phyloP scores from a whole-genome alignment of 2,797 vertebrate genomes.

The Staurois parvus region DNA sequence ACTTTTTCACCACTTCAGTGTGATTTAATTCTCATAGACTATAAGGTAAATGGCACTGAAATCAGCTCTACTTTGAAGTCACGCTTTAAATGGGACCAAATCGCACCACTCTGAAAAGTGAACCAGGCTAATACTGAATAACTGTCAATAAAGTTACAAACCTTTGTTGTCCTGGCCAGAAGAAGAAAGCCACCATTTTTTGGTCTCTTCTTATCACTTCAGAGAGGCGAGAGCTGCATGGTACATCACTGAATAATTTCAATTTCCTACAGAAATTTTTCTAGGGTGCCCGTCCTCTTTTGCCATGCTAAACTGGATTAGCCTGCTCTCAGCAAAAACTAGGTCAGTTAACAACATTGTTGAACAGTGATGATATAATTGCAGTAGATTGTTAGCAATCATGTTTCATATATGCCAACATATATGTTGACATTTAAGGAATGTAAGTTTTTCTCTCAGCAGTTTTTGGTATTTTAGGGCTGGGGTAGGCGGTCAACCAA shows the following conservation, averaged over 20 bases:
- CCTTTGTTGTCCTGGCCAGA: conserved; percentile 46
- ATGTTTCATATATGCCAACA: conserved; percentile 26
- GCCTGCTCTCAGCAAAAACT: conserved; percentile 75
- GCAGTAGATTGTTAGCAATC: conserved; percentile 60
- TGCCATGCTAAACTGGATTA: conserved; percentile 77
- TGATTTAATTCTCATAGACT: no score
- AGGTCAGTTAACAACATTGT: conserved; percentile 74
- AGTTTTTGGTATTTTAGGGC: no score
- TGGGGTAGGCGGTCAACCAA: no score
- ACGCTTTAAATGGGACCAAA: no score
- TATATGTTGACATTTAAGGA: conserved; percentile 16
- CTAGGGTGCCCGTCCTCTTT: conserved; percentile 66
- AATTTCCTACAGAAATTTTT: conserved; percentile 66
- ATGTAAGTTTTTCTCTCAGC: neutral
- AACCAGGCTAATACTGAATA: neutral
- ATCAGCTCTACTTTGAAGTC: no score
- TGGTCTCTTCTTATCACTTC: conserved; percentile 49
- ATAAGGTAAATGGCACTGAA: no score
- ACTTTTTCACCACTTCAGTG: no score
- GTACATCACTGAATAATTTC: conserved; percentile 69
- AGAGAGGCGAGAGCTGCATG: conserved; percentile 67
- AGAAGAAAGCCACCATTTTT: conserved; percentile 1
- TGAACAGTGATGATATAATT: conserved; percentile 63
- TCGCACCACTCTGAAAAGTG: no score
- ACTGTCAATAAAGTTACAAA: conserved; percentile 23